Evolutionary conservation across 1,140 invertebrate species (phyloP), one percentile per base, ranked within the genome.

Genomic region (Stegodyphus dumicola): DNA sequence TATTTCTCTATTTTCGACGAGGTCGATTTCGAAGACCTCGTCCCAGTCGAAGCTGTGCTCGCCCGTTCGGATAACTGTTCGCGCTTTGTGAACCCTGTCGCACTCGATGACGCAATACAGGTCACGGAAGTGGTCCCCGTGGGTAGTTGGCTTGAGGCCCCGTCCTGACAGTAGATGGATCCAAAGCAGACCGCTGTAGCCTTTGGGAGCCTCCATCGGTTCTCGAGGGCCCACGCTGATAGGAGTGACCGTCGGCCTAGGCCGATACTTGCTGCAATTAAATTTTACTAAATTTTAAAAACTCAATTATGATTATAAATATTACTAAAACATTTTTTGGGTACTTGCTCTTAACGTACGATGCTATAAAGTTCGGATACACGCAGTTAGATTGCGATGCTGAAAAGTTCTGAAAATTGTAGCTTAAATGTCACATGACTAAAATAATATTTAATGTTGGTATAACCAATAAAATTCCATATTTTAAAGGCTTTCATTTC

Each of bases 31-130:
- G 89, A 99, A 99, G 49, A 96, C 97, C 33, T 99, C 98, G 89
- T 99, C 97, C 98, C 98, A 99, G 91, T 99, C 97, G 90, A 99
- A 99, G 90, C 98, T 96, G 13, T 98, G 93, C 90, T 33, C 98
- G 48, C 97, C 98, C 10, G 96, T 98, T 70, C 97, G 93, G n/a
- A 98, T 97, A 81, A 99, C 97, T 6, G 98, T 99, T 51, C 98
- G 91, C 5, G 98, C 98, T 92, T 99, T 99, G 91, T 99, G 98
- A 9, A 98, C 95, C 87, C 97, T 94, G 91, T 99, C 98, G 89
- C 97, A 96, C 90, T 99, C 97, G 54, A 99, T 92, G 2, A 99
- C 98, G 90, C 97, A 99, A 90, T 99, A 99, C 48, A 99, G 92
- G 91, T 99, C 97, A 86, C 96, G 92, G 76, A 95, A 87, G 70